Evolutionary conservation across 1,140 invertebrate genomes (phyloP), one percentile per base, ranked within the genome.

Genomic region (Monomorium pharaonis): DNA sequence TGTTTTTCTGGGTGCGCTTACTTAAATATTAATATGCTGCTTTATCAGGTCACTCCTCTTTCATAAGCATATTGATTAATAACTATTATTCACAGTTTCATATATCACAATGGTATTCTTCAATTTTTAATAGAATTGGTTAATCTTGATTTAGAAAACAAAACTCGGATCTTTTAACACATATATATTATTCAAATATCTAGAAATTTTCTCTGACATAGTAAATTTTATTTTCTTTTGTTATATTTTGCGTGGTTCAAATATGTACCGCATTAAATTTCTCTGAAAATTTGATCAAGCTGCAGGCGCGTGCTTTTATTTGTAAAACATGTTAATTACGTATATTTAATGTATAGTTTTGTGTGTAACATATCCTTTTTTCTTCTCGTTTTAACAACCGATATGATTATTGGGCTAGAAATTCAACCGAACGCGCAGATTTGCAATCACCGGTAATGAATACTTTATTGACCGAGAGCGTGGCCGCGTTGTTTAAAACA

Each of bases 221-320:
- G n/a, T 18, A 5, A 44, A 44, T 56, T 81, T 44, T 12, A 81
- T 72, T 72, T 72, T 54, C n/a, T 58, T 42, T 10, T 12, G 24
- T 56, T 30, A n/a, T n/a, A n/a, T n/a, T n/a, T n/a, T n/a, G n/a
- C n/a, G 37, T 14, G 47, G 24, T 21, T 42, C 37, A 67, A 49
- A 42, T 33, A 72, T 58, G 1, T 33, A 47, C 27, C 18, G 4
- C 33, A 49, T 21, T 14, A 16, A 70, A 16, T 72, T 44, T 33
- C 18, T 51, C 30, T 33, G 30, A 42, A 81, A 70, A 70, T 81
- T 58, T 44, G 24, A 33, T 44, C 65, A 65, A 67, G 18, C 37
- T 14, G 16, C 54, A 16, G 33, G 37, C 1, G 24, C 5, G 18
- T 10, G 30, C 42, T 24, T 21, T 37, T 81, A 81, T 83, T 83